Conservation (phyloP, 2,113 vertebrate species). For the Antechinus flavipes region DNA sequence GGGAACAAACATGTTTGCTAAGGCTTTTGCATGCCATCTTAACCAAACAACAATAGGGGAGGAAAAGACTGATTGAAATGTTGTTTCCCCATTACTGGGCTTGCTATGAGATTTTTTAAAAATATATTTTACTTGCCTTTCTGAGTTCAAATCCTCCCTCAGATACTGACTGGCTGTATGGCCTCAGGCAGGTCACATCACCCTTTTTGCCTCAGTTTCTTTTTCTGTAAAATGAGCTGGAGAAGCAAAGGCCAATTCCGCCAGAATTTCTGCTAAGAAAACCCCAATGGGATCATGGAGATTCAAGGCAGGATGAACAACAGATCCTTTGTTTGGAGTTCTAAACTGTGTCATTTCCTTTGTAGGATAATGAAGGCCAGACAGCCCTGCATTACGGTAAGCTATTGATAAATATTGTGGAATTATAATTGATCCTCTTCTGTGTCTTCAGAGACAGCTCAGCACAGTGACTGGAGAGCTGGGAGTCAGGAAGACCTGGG, state of each 20-base stretch:
- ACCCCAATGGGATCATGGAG: not conserved
- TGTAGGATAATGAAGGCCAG: constrained; percentile 97
- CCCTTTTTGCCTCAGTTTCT: not conserved
- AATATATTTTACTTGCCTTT: not conserved
- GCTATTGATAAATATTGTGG: constrained; percentile 71
- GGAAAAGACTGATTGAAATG: constrained; percentile 17
- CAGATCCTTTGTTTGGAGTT: constrained; percentile 13
- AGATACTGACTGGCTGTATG: not conserved
- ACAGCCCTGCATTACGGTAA: constrained; percentile 99
- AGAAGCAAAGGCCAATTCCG: not conserved
- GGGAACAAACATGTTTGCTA: not conserved
- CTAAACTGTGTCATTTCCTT: constrained; percentile 80
- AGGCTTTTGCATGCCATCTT: constrained; percentile 22
- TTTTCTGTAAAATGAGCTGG: not conserved
- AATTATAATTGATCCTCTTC: constrained; percentile 35
- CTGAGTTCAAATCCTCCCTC: not conserved
- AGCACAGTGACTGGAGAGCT: constrained; percentile 15
- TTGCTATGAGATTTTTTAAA: constrained; percentile 7
- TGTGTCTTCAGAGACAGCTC: constrained; percentile 3
- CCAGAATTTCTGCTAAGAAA: not conserved
- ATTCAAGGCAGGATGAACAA: not conserved
- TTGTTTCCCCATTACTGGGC: not conserved
- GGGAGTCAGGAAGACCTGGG: not conserved
- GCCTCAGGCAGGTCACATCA: not conserved
- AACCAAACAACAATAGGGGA: constrained; percentile 17